Conservation (phyloP, 2,888 invertebrate species). For the Dione vanillae region DNA sequence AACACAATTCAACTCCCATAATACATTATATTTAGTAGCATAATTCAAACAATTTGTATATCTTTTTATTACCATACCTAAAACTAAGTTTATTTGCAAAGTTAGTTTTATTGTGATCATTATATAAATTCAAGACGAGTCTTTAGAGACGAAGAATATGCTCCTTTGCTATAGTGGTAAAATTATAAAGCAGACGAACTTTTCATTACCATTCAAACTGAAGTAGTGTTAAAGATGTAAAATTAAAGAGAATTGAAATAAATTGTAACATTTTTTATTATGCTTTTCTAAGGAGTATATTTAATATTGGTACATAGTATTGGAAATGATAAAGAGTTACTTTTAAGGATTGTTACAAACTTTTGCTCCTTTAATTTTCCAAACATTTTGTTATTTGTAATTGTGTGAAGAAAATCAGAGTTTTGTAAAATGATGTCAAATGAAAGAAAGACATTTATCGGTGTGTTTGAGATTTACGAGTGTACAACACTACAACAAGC, state of each 20-base stretch:
- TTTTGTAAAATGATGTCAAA: too few species aligned
- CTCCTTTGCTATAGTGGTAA: constrained; percentile 12
- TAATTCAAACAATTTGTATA: constrained; percentile 12
- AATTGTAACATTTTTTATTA: background rate
- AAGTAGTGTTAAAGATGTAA: constrained; percentile 14
- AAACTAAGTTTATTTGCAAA: constrained; percentile 13
- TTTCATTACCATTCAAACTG: constrained; percentile 20
- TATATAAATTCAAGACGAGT: constrained; percentile 21
- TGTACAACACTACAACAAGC: too few species aligned
- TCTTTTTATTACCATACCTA: constrained; percentile 6
- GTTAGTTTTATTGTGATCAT: constrained; percentile 22
- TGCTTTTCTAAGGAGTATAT: background rate
- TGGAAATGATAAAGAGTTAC: background rate
- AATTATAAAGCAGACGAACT: constrained; percentile 20
- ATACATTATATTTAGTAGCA: background rate
- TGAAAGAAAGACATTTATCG: too few species aligned
- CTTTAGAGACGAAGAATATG: constrained; percentile 24
- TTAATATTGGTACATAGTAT: background rate
- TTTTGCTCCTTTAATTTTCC: too few species aligned
- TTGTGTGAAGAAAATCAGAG: too few species aligned
- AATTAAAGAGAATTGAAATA: constrained; percentile 20
- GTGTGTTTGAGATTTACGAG: too few species aligned
- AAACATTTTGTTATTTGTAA: too few species aligned
- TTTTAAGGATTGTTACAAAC: too few species aligned
- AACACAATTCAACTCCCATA: background rate